Conservation (phyloP, 2,888 invertebrate species). For the Penaeus monodon region DNA sequence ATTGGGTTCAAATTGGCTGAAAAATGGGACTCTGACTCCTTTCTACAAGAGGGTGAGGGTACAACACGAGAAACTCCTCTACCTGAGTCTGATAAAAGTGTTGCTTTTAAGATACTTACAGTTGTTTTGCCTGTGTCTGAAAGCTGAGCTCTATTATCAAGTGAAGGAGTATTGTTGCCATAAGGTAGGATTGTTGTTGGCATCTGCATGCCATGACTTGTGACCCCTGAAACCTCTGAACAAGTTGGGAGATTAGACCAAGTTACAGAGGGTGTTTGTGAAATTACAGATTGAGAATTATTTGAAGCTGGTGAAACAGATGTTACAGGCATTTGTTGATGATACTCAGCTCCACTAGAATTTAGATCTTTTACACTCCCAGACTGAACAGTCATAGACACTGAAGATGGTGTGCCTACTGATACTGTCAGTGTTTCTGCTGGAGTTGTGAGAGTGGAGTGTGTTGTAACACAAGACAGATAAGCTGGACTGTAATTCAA, state of each 20-base stretch:
- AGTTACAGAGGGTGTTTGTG: no score
- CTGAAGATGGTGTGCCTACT: slow-evolving; percentile 12
- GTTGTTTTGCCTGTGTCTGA: no score
- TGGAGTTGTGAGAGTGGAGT: slow-evolving; percentile 10
- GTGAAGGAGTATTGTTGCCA: no score
- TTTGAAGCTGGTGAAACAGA: no score
- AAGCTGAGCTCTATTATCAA: no score
- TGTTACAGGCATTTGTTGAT: no score
- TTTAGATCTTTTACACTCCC: not conserved
- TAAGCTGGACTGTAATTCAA: not conserved
- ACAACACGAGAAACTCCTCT: not conserved
- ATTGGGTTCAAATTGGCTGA: not conserved
- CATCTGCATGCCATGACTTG: no score
- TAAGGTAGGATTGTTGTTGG: no score
- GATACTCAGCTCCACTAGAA: no score
- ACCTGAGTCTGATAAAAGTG: slow-evolving; percentile 27
- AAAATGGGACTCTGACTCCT: not conserved
- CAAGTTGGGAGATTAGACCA: no score
- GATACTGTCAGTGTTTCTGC: slow-evolving; percentile 28
- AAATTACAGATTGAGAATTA: no score
- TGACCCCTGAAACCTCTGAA: no score
- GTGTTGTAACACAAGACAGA: not conserved
- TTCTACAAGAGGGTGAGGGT: not conserved
- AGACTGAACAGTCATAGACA: slow-evolving; percentile 3
- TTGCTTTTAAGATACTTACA: slow-evolving; percentile 35